phyloP scores from a whole-genome alignment of 1,140 invertebrate genomes.

The Steinernema feltiae region DNA sequence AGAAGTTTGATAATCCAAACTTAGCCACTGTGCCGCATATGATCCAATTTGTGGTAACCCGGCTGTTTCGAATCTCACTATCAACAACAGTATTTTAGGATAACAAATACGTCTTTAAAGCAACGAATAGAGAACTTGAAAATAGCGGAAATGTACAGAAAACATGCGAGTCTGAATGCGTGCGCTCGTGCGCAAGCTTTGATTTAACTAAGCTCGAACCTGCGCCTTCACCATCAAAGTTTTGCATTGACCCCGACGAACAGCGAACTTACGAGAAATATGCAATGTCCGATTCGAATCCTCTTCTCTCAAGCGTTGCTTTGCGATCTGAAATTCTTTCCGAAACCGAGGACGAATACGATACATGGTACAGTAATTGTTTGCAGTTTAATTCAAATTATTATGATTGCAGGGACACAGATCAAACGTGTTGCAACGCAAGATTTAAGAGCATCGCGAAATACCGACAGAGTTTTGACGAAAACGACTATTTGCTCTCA shows the following conservation, averaged over 20 bases:
- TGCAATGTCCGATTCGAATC: background rate
- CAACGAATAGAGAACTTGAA: too few relatives aligned
- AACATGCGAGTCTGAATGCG: too few relatives aligned
- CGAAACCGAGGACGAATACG: background rate
- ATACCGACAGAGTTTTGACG: background rate
- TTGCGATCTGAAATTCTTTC: background rate
- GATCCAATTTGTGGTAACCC: too few relatives aligned
- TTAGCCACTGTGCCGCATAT: too few relatives aligned
- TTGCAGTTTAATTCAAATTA: background rate
- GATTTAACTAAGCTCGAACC: background rate
- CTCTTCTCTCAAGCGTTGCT: background rate
- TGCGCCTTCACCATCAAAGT: background rate
- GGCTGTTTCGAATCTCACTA: too few relatives aligned
- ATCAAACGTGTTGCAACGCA: background rate
- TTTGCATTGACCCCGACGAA: background rate
- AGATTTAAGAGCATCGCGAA: too few relatives aligned
- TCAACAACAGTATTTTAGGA: too few relatives aligned
- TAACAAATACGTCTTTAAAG: too few relatives aligned
- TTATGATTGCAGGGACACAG: background rate
- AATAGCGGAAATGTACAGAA: too few relatives aligned
- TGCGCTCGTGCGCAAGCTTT: background rate
- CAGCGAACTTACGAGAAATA: background rate
- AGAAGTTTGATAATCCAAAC: background rate
- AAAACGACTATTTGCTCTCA: background rate
- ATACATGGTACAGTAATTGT: background rate